A percentile compares a stretch with the other conserved stretches of the same genome.
phyloP scores from a whole-genome alignment of 2,888 invertebrate species.

The Diarsia rubi region DNA sequence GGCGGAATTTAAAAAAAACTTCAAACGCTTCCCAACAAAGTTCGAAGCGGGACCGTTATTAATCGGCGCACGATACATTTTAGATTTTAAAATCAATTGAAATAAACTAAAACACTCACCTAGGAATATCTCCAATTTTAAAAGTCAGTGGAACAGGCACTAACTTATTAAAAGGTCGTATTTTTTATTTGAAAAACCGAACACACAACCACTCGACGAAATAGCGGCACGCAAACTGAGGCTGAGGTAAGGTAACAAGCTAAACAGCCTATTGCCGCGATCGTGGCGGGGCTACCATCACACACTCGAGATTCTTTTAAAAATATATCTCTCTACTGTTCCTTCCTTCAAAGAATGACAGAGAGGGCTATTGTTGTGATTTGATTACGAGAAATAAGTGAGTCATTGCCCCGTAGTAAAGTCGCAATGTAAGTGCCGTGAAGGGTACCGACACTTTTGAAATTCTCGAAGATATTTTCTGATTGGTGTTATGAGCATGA shows the following conservation, averaged over 20 bases:
- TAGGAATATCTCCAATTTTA: constrained; percentile 42
- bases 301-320: constrained; percentile 55
- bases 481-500: constrained; percentile 33
- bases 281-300: constrained; percentile 60
- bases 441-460: constrained; percentile 50
- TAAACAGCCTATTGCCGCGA: constrained; percentile 56
- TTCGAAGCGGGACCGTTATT: constrained; percentile 54
- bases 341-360: constrained; percentile 23
- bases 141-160: constrained; percentile 57
- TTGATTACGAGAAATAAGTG: constrained; percentile 64
- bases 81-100: constrained; percentile 30
- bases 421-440: constrained; percentile 47
- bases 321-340: constrained; percentile 47
- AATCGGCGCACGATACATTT: constrained; percentile 29
- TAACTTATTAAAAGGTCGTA: constrained; percentile 60
- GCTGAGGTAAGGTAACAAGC: constrained; percentile 49
- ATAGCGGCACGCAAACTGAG: constrained; percentile 66
- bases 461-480: constrained; percentile 52
- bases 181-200: constrained; percentile 25
- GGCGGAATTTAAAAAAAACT: constrained; percentile 48
- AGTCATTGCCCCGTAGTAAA: constrained; percentile 69
- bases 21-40: constrained; percentile 53
- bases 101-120: constrained; percentile 55
- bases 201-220: constrained; percentile 44
- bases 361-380: constrained; percentile 62